Evolutionary conservation across 2,113 vertebrate species (phyloP).

Genomic region (Eurypyga helias): DNA sequence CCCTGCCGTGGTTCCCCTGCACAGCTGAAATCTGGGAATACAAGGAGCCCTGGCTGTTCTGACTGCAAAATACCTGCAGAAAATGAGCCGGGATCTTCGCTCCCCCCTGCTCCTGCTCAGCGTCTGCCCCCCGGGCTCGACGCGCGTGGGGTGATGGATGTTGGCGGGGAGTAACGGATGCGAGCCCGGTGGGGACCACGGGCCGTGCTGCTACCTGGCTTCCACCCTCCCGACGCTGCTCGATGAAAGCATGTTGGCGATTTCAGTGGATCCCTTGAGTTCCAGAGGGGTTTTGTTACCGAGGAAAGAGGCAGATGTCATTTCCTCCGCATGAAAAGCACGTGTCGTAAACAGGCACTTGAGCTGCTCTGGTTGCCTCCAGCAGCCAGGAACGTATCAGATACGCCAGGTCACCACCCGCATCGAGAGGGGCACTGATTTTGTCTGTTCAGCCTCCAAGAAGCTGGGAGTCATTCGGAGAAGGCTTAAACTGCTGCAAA

Average conservation of each 20-base stretch:
- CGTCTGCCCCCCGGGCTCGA: neutral
- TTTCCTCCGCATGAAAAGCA: neutral
- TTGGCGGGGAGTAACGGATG: neutral
- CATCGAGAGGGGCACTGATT: neutral
- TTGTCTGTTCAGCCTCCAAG: neutral
- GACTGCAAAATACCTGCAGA: neutral
- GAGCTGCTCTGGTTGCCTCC: neutral
- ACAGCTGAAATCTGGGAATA: neutral
- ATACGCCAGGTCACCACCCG: neutral
- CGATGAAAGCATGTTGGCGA: rapidly evolving
- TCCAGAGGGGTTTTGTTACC: neutral
- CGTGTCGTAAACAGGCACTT: neutral
- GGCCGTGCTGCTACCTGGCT: neutral
- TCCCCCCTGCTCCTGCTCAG: neutral
- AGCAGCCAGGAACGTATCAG: neutral
- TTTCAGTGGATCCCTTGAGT: neutral
- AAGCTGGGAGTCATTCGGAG: neutral
- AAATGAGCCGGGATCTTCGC: neutral
- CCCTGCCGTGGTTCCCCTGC: neutral
- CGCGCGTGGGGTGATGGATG: rapidly evolving
- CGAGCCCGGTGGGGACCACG: rapidly evolving
- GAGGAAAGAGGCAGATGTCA: neutral
- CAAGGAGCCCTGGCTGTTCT: neutral
- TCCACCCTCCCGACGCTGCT: neutral
- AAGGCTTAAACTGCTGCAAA: neutral